Evolutionary conservation across 2,113 vertebrate genomes (phyloP).

Genomic region (Hyaena hyaena): DNA sequence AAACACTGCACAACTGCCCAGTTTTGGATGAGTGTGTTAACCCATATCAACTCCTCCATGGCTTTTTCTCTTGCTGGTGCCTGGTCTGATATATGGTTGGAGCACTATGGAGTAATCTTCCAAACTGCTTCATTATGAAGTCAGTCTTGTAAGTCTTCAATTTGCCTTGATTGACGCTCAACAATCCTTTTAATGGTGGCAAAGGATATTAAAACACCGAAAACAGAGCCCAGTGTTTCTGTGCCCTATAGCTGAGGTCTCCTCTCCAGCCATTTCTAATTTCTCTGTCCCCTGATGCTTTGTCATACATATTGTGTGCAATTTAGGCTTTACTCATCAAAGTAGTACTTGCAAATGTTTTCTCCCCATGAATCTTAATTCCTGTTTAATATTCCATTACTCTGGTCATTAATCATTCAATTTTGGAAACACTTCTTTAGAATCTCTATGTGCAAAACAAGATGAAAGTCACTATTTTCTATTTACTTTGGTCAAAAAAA

Average conservation of each 20-base stretch:
- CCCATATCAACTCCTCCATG: background rate
- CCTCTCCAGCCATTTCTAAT: background rate
- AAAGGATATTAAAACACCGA: background rate
- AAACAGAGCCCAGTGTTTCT: background rate
- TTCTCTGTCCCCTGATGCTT: background rate
- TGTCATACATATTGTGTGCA: background rate
- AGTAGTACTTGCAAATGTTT: background rate
- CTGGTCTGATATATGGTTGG: background rate
- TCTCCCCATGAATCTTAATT: background rate
- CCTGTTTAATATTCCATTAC: background rate
- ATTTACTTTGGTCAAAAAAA: background rate
- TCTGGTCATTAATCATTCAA: background rate
- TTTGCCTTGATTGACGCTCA: background rate
- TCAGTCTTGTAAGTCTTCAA: background rate
- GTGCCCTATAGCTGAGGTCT: background rate
- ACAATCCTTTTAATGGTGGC: slow-evolving; percentile 14
- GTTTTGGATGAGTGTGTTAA: background rate
- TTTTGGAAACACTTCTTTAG: slow-evolving; percentile 1
- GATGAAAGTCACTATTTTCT: background rate
- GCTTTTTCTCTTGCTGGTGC: background rate
- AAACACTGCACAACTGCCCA: background rate
- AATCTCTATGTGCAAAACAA: background rate
- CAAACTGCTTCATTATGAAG: background rate
- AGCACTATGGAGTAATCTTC: background rate
- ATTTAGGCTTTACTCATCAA: background rate